Evolutionary conservation across 2,888 invertebrate species (phyloP), one percentile per base, ranked within the genome.

Genomic region (Anagyrus pseudococci): DNA sequence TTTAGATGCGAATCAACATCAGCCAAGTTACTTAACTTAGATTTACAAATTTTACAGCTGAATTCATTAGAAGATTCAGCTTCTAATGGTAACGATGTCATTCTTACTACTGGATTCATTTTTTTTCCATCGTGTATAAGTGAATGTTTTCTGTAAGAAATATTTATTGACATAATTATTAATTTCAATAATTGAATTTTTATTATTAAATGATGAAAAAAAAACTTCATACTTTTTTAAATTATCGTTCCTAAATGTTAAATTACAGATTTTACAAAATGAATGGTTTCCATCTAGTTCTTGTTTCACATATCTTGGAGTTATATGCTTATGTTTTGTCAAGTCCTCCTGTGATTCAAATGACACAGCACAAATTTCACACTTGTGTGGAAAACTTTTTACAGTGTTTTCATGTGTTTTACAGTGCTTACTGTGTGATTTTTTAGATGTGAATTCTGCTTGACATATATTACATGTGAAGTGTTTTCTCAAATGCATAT

Each of bases 381-480:
- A 78, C 52, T 77, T 76, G 50, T 73, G 75, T 0, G 75, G 73
- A 58, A 71, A 70, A 46, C 68, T 50, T 22, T 64, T 58, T 19
- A 60, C 52, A 17, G 23, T n/a, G 48, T 43, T 58, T 25, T 17
- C 6, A 37, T 66, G 66, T 15, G 62, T n/a, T 48, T 33, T 23
- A 17, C n/a, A 40, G 37, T 77, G 77, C 20, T 70, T 72, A 10
- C 74, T 69, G 43, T 67, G 70, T 15, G 65, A 40, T 2, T 68
- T 20, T 67, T 70, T 69, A 0, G 72, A 67, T 17, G 53, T 67
- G 41, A 70, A 76, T 55, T 70, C 71, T 1, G 66, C 68, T 15
- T 70, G 67, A 58, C 77, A 79, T 47, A 75, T 74, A 29, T 75
- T 71, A 58, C 79, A 79, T 0, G 70, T 65, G 40, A 74, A 74